These are phyloP conservation scores for Tiliacea citrago DNA, from an alignment of 2,888 invertebrate species.

Conservation along the genomic window DNA sequence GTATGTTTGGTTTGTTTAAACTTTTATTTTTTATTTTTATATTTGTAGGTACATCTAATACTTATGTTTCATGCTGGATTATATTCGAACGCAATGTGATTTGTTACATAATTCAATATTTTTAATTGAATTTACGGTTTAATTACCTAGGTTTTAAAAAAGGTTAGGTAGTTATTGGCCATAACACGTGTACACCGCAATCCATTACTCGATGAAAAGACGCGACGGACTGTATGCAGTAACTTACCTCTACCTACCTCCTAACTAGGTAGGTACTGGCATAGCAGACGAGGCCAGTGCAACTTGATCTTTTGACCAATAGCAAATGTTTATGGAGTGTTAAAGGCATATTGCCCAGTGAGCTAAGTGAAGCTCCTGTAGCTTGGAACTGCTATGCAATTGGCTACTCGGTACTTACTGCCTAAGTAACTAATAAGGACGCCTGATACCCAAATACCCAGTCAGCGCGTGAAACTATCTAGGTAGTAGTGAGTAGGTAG, in stretches of 20 bases:
- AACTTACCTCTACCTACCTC: neutral
- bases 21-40: too few relatives aligned
- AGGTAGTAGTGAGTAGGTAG: neutral
- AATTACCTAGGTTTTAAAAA: neutral
- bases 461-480: neutral
- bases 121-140: neutral
- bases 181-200: neutral
- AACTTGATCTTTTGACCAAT: neutral
- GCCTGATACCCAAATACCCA: neutral
- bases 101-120: too few relatives aligned
- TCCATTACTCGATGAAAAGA: neutral
- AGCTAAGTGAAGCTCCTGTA: constrained; percentile 1
- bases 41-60: too few relatives aligned
- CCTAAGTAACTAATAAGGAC: neutral
- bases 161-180: neutral
- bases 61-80: too few relatives aligned
- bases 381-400: neutral
- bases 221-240: too few relatives aligned
- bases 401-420: neutral
- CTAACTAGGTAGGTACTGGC: too few relatives aligned
- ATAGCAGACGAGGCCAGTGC: neutral
- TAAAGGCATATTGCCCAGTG: neutral
- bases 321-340: neutral
- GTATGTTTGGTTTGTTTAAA: too few relatives aligned
- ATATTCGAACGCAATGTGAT: too few relatives aligned